These are phyloP conservation scores for Delichon dasypus DNA, from an alignment of 2,797 vertebrate genomes.

Conservation along the genomic window DNA sequence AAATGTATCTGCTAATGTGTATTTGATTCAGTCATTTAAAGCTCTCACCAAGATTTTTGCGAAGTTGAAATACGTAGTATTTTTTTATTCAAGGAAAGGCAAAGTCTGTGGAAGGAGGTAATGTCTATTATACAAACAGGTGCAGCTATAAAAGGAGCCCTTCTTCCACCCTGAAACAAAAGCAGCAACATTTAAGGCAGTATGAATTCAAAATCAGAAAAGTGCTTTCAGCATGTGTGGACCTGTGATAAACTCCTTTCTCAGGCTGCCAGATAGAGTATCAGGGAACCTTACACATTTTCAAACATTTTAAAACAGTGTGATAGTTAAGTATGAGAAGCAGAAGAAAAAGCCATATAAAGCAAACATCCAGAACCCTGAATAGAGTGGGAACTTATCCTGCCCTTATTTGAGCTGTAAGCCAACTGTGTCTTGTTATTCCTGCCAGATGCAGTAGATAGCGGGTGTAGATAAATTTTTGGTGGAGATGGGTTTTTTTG, in stretches of 20 bases:
- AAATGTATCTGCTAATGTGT: not conserved
- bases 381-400: not conserved
- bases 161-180: not conserved
- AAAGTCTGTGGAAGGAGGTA: not conserved
- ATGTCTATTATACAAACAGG: not conserved
- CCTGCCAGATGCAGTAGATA: not conserved
- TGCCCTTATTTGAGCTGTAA: not conserved
- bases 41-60: not conserved
- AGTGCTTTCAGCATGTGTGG: not conserved
- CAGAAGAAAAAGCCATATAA: not conserved
- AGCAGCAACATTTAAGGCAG: not conserved
- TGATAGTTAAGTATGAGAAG: not conserved
- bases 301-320: not conserved
- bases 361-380: not conserved
- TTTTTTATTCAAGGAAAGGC: not conserved
- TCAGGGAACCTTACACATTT: not conserved
- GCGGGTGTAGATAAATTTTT: not conserved
- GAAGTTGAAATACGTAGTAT: not conserved
- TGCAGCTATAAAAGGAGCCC: not conserved
- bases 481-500: not conserved
- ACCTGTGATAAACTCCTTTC: not conserved
- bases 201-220: not conserved
- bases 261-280: not conserved
- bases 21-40: not conserved
- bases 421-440: not conserved